phyloP scores from a whole-genome alignment of 2,113 vertebrate species.

The Megalops atlanticus region DNA sequence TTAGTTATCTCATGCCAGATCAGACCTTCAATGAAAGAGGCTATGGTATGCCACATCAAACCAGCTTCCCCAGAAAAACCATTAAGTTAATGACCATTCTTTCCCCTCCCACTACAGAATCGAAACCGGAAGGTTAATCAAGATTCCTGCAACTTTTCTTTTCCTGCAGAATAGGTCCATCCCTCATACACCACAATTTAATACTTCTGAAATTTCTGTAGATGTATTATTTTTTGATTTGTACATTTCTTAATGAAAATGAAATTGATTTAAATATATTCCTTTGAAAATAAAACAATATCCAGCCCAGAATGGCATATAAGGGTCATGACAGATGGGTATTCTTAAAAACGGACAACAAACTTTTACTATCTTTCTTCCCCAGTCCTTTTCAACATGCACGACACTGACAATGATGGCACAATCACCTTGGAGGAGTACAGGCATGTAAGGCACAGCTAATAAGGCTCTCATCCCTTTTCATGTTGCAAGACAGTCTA shows the following conservation, averaged over 20 bases:
- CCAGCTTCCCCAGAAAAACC: background rate
- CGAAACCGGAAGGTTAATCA: background rate
- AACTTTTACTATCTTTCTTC: background rate
- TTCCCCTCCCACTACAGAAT: background rate
- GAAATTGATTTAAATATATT: no score
- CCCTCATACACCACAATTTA: no score
- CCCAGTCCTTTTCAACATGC: slow-evolving; percentile 95
- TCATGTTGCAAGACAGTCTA: background rate
- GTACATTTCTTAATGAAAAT: no score
- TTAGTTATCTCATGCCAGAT: background rate
- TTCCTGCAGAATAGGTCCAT: background rate
- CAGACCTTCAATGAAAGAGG: no score
- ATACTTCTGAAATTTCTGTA: no score
- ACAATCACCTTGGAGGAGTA: slow-evolving; percentile 90
- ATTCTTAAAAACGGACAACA: background rate
- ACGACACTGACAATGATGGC: slow-evolving; percentile 88
- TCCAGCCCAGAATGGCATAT: background rate
- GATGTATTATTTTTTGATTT: no score
- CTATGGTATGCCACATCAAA: background rate
- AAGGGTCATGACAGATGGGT: background rate
- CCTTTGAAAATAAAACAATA: no score
- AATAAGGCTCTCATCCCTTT: background rate
- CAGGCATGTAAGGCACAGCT: slow-evolving; percentile 76
- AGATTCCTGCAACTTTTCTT: background rate
- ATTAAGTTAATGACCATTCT: background rate